phyloP scores from a whole-genome alignment of 2,888 invertebrate species.

The Ceramica pisi region DNA sequence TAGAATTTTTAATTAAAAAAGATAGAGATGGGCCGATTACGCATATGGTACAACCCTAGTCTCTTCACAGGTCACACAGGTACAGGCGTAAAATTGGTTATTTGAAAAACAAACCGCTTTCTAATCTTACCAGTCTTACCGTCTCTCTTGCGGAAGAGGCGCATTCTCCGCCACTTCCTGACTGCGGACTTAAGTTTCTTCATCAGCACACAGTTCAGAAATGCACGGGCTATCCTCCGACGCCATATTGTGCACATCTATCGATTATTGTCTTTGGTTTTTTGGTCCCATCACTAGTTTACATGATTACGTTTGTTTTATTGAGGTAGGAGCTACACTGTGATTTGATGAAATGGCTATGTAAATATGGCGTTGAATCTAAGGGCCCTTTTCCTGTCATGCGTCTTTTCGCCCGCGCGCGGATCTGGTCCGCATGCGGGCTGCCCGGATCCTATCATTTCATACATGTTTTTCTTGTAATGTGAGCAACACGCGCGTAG shows the following conservation, averaged over 20 bases:
- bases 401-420: too few species aligned
- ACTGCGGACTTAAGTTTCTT: slow-evolving; percentile 87
- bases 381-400: too few species aligned
- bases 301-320: slow-evolving; percentile 15
- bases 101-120: neutral
- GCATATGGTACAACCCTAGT: too few species aligned
- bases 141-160: slow-evolving; percentile 86
- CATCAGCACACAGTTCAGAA: slow-evolving; percentile 84
- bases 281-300: slow-evolving; percentile 48
- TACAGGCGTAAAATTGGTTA: neutral
- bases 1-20: too few species aligned
- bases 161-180: slow-evolving; percentile 89
- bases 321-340: slow-evolving; percentile 13
- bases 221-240: slow-evolving; percentile 73
- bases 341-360: neutral
- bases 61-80: too few species aligned
- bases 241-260: slow-evolving; percentile 87
- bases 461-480: too few species aligned
- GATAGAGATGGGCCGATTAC: too few species aligned
- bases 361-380: neutral
- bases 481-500: too few species aligned
- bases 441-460: too few species aligned
- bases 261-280: slow-evolving; percentile 47
- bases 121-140: slow-evolving; percentile 71
- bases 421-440: too few species aligned